phyloP scores from a whole-genome alignment of 2,888 invertebrate genomes.

The Hydriomena furcata region DNA sequence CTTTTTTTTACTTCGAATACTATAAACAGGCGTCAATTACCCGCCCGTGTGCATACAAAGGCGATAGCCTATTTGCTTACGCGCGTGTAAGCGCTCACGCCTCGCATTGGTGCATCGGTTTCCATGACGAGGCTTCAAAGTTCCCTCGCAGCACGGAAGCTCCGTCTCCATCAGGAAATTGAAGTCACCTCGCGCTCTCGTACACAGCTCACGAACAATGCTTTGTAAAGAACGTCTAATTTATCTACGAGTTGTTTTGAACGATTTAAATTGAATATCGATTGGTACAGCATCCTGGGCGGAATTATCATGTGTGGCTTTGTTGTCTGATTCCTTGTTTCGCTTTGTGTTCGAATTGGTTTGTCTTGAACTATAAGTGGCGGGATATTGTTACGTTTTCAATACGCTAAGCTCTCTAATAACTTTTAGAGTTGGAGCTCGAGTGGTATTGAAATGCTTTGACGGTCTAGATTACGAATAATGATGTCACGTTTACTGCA shows the following conservation, averaged over 20 bases:
- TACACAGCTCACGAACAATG: conserved; percentile 66
- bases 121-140: conserved; percentile 71
- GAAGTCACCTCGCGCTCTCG: conserved; percentile 68
- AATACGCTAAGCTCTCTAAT: conserved; percentile 20
- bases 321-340: conserved; percentile 42
- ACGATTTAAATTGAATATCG: conserved; percentile 79
- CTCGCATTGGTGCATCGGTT: conserved; percentile 71
- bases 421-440: conserved; percentile 13
- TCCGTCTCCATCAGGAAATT: conserved; percentile 74
- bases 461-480: background rate
- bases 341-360: conserved; percentile 34
- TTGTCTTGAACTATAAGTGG: conserved; percentile 34
- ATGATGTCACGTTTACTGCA: no score
- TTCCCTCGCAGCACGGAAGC: conserved; percentile 58
- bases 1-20: no score
- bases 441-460: conserved; percentile 15
- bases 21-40: conserved; percentile 36
- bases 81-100: conserved; percentile 50
- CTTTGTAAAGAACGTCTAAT: conserved; percentile 81
- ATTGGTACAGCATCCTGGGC: conserved; percentile 48
- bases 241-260: conserved; percentile 74
- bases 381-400: conserved; percentile 31
- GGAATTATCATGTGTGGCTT: conserved; percentile 42
- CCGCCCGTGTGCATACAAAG: conserved; percentile 37
- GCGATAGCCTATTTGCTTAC: conserved; percentile 70